Percentiles rank a stretch among this genome's conserved stretches.
Conservation (phyloP, 2,113 vertebrate genomes). For the Peromyscus maniculatus region DNA sequence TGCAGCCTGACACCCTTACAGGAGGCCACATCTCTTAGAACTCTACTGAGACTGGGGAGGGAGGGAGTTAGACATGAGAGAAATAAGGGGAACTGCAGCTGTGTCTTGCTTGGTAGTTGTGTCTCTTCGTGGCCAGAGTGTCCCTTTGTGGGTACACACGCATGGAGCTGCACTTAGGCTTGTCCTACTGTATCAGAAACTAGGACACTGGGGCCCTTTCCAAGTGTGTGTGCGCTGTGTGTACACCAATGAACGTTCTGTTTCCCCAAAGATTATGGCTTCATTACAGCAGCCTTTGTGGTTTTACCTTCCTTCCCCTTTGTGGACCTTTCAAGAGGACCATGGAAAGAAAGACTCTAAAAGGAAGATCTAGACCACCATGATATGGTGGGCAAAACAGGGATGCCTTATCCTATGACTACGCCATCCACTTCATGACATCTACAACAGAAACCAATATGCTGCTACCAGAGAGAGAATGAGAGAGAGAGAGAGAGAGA, state of each 20-base stretch:
- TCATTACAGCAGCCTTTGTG: neutral
- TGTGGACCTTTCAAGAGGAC: neutral
- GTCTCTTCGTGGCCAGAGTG: neutral
- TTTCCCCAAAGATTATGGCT: neutral
- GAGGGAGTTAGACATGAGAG: no score
- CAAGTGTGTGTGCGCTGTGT: neutral
- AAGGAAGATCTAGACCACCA: neutral
- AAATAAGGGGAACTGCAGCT: neutral
- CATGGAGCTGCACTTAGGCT: neutral
- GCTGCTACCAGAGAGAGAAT: no score
- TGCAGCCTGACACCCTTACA: neutral
- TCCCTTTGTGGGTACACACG: no score
- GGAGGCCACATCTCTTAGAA: neutral
- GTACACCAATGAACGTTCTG: neutral
- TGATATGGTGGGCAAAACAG: neutral
- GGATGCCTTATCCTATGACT: neutral
- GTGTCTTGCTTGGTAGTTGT: no score
- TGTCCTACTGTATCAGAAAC: neutral
- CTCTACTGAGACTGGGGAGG: neutral
- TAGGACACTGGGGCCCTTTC: no score
- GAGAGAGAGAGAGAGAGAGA: neutral
- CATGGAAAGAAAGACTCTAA: no score
- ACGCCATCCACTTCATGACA: neutral
- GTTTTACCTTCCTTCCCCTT: no score
- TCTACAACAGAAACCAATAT: neutral